These are phyloP conservation scores for Acipenser oxyrinchus DNA, from an alignment of 2,797 vertebrate species.

Conservation along the genomic window DNA sequence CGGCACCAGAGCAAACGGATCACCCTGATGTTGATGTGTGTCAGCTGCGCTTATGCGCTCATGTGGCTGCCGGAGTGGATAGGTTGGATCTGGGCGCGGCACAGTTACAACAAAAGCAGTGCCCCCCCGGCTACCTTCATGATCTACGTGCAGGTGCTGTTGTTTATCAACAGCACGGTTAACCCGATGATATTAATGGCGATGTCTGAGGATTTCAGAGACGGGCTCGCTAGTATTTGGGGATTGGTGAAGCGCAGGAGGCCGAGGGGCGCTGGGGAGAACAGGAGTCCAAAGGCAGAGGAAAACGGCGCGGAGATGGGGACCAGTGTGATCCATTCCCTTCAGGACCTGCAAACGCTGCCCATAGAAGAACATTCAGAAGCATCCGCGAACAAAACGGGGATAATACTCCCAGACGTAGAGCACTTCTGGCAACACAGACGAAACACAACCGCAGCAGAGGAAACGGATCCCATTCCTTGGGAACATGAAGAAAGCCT, in stretches of 20 bases:
- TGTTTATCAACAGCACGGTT: constrained; percentile 56
- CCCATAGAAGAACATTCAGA: constrained; percentile 17
- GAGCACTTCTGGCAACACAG: constrained; percentile 73
- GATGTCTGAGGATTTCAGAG: constrained; percentile 60
- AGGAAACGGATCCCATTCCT: constrained; percentile 62
- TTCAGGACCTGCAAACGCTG: constrained; percentile 18
- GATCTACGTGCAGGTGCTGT: constrained; percentile 51
- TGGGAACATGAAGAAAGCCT: constrained; percentile 61
- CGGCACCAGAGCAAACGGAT: constrained; percentile 40
- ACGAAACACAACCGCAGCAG: constrained; percentile 50
- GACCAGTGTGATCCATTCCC: constrained; percentile 31
- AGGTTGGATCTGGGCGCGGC: constrained; percentile 58
- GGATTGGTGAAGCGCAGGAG: constrained; percentile 32
- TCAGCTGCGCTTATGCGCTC: constrained; percentile 53
- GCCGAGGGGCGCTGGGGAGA: constrained; percentile 10
- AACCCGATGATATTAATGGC: constrained; percentile 56
- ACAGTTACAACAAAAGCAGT: constrained; percentile 32
- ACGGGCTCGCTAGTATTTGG: constrained; percentile 46
- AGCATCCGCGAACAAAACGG: constrained; percentile 25
- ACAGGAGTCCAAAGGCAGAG: constrained; percentile 29
- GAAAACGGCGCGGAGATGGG: constrained; percentile 43
- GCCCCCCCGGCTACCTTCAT: constrained; percentile 48
- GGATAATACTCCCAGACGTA: constrained; percentile 62
- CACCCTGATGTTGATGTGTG: constrained; percentile 50
- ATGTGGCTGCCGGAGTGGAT: constrained; percentile 65